Evolutionary conservation across 2,888 invertebrate species (phyloP), one percentile per base, ranked within the genome.

Genomic region (Choreutis nemorana): DNA sequence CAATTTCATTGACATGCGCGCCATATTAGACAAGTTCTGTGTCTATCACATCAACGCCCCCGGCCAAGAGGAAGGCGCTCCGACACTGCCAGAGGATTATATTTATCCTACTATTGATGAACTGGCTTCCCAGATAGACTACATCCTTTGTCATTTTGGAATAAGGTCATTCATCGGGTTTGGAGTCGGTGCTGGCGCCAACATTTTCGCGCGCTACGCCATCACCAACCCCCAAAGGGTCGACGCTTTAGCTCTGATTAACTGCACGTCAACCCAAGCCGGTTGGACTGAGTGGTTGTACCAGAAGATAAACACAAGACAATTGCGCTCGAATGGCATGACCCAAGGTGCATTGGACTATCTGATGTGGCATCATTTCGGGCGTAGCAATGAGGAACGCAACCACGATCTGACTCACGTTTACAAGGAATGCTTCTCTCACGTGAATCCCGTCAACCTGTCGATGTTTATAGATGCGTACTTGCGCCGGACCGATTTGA

Each of bases 201-300:
- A 99, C 64, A 89, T 99, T 48, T 80, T 99, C 44, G 86, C 94
- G 26, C 88, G 99, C 44, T 98, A 94, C 63, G 90, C 97, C 31
- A 81, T 96, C 35, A 81, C 81, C 37, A 87, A 93, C 64, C 93
- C 96, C 14, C 89, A 91, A 44, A 90, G 89, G 72, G 87, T 97
- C 23, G 92, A 94, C 48, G 97, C 94, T 4, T 78, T 99, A 37
- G 91, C 94, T 52, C 81, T 98, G 47, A 87, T 99, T 48, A 99
- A 99, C 66, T 94, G 96, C 58, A 89, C 91, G 5, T 94, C 95
- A 13, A 93, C 93, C 35, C 90, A 90, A 56, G 90, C 97, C 9
- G 97, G 98, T 9, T 99, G 99, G 99, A 93, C 97, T 40, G 99
- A 99, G 70, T 99, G 98, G 98, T 94, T 96, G 23, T 98, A 98